These are phyloP conservation scores for Brachionus paranguensis DNA, from an alignment of 1,140 invertebrate genomes.

Conservation along the genomic window DNA sequence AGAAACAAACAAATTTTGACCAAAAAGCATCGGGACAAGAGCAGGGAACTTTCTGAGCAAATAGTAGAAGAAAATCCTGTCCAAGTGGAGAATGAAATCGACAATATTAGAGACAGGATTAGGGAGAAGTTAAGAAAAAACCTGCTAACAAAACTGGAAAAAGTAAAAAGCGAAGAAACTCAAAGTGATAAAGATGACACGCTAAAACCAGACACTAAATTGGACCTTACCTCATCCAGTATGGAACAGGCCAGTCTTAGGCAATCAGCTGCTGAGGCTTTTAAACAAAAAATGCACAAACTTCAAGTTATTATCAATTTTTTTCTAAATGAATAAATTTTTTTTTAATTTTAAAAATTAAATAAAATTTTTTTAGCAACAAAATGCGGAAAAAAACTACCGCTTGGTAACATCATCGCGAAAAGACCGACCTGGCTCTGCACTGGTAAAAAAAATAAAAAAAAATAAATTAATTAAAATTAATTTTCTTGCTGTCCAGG, in stretches of 20 bases:
- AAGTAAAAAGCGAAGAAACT: neutral
- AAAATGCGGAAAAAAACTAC: too few relatives aligned
- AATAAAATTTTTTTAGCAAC: neutral
- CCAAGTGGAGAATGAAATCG: slow-evolving; percentile 13
- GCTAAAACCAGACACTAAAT: neutral
- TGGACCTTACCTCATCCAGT: slow-evolving; percentile 15
- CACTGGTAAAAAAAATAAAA: neutral
- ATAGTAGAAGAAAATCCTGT: neutral
- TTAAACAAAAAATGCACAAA: slow-evolving; percentile 10
- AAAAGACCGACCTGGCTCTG: neutral
- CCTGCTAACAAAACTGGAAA: neutral
- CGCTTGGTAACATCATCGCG: neutral
- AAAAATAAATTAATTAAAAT: too few relatives aligned
- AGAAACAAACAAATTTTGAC: neutral
- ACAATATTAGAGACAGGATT: slow-evolving; percentile 2
- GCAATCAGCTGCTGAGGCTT: neutral
- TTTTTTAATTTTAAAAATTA: too few relatives aligned
- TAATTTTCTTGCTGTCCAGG: neutral
- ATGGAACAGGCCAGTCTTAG: neutral
- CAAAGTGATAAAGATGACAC: neutral
- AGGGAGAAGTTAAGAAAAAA: neutral
- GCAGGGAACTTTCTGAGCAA: neutral
- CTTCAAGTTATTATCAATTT: neutral
- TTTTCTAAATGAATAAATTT: neutral
- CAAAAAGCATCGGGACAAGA: slow-evolving; percentile 30